These are phyloP conservation scores for Dicerorhinus sumatrensis DNA, from an alignment of 2,113 vertebrate species.

Conservation along the genomic window DNA sequence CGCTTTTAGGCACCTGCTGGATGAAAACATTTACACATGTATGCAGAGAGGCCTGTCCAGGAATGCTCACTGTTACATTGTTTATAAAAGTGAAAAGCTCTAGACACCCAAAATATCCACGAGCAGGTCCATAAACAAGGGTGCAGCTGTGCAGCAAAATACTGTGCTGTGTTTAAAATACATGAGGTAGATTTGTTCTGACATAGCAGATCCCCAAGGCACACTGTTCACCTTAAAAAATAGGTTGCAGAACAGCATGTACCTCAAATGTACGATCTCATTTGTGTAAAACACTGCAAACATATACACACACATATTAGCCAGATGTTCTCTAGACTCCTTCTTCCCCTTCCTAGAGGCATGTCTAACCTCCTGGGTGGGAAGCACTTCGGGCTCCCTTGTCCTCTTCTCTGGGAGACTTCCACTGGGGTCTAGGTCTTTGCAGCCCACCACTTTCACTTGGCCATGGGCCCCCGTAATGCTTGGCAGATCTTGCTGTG, in stretches of 20 bases:
- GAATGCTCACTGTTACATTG: neutral
- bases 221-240: neutral
- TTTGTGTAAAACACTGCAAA: neutral
- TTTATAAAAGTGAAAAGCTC: neutral
- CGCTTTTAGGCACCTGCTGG: neutral
- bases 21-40: neutral
- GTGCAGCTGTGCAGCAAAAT: neutral
- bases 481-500: neutral
- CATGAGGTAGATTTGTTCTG: neutral
- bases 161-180: neutral
- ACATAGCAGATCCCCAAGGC: neutral
- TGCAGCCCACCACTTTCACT: neutral
- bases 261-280: neutral
- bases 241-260: neutral
- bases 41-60: neutral
- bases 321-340: neutral
- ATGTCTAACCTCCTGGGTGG: neutral
- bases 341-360: neutral
- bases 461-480: neutral
- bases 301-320: neutral
- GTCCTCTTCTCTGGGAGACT: neutral
- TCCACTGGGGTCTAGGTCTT: neutral
- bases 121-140: neutral
- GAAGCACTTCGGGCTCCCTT: neutral
- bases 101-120: neutral